Conservation (phyloP, 2,113 vertebrate genomes). For the Elephas maximus region DNA sequence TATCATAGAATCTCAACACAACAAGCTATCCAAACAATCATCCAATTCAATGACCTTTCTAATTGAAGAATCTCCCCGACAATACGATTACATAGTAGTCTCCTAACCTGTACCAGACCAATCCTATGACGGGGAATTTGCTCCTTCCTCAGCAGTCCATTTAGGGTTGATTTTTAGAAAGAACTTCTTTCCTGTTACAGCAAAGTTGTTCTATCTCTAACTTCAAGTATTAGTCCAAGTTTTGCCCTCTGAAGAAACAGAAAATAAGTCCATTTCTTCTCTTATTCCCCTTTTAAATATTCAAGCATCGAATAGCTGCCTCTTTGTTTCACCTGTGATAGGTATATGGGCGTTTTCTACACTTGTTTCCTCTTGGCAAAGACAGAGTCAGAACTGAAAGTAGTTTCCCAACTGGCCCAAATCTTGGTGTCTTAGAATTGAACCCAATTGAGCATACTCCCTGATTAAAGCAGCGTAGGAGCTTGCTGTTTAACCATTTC, state of each 20-base stretch:
- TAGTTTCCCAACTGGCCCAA: neutral
- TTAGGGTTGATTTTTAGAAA: neutral
- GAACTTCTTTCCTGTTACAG: neutral
- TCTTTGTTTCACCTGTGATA: neutral
- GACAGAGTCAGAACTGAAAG: neutral
- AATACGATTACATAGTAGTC: neutral
- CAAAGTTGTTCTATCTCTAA: neutral
- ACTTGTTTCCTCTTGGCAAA: neutral
- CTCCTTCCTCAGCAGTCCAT: neutral
- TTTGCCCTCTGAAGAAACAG: slow-evolving; percentile 18
- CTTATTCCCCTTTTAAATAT: neutral
- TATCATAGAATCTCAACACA: neutral
- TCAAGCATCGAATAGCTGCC: neutral
- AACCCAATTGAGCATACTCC: neutral
- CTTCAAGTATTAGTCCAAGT: neutral
- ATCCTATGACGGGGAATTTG: neutral
- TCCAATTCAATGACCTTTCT: neutral
- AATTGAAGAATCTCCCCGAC: neutral
- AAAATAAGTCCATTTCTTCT: neutral
- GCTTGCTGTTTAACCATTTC: neutral
- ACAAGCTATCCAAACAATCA: neutral
- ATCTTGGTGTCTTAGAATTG: neutral
- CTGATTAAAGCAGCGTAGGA: neutral
- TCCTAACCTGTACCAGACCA: neutral
- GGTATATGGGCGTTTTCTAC: neutral